phyloP scores from a whole-genome alignment of 1,140 invertebrate species.

The Zeugodacus cucurbitae region DNA sequence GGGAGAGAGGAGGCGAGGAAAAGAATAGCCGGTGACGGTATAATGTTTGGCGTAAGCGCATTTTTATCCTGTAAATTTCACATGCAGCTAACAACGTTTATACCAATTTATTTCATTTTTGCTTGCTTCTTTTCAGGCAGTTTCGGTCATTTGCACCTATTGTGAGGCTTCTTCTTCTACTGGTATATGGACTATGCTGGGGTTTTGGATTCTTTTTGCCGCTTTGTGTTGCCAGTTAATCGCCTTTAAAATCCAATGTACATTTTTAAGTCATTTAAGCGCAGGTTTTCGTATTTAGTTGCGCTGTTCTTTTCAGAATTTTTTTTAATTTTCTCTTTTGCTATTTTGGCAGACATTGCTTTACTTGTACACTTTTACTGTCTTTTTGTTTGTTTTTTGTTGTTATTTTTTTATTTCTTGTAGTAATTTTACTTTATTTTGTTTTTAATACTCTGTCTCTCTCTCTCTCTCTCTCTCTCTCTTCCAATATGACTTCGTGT shows the following conservation, averaged over 20 bases:
- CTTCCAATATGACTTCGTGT: too few relatives aligned
- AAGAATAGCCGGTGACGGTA: neutral
- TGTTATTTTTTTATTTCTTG: too few relatives aligned
- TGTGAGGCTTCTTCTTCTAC: neutral
- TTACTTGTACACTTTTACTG: neutral
- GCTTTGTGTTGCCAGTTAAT: neutral
- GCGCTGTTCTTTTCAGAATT: neutral
- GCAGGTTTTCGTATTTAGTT: neutral
- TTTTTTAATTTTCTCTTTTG: neutral
- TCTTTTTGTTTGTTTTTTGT: neutral
- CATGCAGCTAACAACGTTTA: neutral
- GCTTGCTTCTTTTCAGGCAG: neutral
- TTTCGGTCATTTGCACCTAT: conserved; percentile 9
- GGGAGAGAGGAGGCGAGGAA: too few relatives aligned
- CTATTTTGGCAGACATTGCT: neutral
- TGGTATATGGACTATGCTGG: neutral
- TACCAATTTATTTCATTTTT: neutral
- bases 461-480: too few relatives aligned
- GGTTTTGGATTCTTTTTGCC: neutral
- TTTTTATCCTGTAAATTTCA: neutral
- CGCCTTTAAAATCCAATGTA: neutral
- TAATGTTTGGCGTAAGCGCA: neutral
- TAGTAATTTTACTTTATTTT: too few relatives aligned
- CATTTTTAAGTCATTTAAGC: conserved; percentile 10
- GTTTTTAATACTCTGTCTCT: too few relatives aligned